These are phyloP conservation scores for Calyptommatus sinebrachiatus DNA, from an alignment of 2,113 vertebrate genomes.

Conservation along the genomic window DNA sequence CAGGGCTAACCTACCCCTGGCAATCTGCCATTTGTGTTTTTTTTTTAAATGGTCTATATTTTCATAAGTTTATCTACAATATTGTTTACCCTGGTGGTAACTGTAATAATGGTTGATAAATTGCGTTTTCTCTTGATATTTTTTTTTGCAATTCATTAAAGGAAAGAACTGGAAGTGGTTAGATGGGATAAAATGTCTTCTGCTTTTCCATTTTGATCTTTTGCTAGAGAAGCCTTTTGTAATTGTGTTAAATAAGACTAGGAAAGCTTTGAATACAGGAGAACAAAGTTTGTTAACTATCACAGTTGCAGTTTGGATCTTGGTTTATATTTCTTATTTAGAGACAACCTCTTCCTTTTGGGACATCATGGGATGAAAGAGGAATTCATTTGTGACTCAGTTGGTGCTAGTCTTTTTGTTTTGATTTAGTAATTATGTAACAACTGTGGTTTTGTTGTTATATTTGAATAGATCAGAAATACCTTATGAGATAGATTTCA, in stretches of 20 bases:
- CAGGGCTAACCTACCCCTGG: slow-evolving; percentile 27
- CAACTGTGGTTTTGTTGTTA: background rate
- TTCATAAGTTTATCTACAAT: slow-evolving; percentile 22
- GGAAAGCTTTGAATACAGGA: slow-evolving; percentile 18
- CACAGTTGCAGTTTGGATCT: no score
- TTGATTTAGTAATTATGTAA: background rate
- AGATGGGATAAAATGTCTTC: background rate
- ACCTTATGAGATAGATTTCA: background rate
- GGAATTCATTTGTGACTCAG: background rate
- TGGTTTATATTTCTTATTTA: background rate
- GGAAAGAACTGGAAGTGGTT: slow-evolving; percentile 36
- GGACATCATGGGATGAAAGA: no score
- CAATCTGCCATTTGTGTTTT: slow-evolving; percentile 52
- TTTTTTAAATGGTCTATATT: slow-evolving; percentile 52
- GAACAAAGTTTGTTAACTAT: background rate
- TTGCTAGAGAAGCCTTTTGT: slow-evolving; percentile 13
- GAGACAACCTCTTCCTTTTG: background rate
- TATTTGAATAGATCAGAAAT: slow-evolving; percentile 21
- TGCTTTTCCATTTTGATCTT: slow-evolving; percentile 13
- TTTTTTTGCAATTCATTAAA: slow-evolving; percentile 60
- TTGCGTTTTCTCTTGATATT: slow-evolving; percentile 45
- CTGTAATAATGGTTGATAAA: slow-evolving; percentile 36
- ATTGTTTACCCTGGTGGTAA: slow-evolving; percentile 64
- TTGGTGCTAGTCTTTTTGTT: background rate
- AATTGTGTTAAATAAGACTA: background rate